Evolutionary conservation across 1,140 invertebrate genomes (phyloP).

Genomic region (Zaprionus capensis): DNA sequence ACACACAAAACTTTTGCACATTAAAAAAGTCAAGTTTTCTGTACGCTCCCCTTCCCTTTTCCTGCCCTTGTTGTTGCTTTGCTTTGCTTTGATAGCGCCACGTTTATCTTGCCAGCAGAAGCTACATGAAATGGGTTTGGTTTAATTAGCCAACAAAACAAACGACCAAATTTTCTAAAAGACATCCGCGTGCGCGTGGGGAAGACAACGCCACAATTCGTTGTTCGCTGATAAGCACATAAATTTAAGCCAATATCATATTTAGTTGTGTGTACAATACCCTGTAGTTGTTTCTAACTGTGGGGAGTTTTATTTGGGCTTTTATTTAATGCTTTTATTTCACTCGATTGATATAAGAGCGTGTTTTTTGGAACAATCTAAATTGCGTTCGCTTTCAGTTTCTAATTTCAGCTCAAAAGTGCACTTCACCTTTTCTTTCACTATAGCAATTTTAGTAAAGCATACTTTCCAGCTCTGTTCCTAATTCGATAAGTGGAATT

Average conservation of each 20-base stretch:
- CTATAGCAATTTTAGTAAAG: neutral
- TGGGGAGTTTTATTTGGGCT: neutral
- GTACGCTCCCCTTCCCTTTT: neutral
- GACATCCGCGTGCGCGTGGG: neutral
- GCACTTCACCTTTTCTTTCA: neutral
- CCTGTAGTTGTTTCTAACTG: neutral
- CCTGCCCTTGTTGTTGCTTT: conserved; percentile 16
- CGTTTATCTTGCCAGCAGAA: conserved; percentile 58
- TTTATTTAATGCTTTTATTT: too few relatives aligned
- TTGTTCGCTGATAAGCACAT: conserved; percentile 41
- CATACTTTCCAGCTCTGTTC: neutral
- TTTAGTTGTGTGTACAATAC: conserved; percentile 28
- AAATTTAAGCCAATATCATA: conserved; percentile 38
- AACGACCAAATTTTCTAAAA: conserved; percentile 54
- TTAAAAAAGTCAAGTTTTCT: conserved; percentile 67
- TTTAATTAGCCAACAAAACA: conserved; percentile 72
- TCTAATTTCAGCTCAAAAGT: neutral
- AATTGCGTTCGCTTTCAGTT: neutral
- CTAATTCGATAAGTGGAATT: neutral
- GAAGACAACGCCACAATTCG: conserved; percentile 36
- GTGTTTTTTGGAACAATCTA: neutral
- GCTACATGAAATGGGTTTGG: conserved; percentile 72
- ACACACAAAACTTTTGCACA: conserved; percentile 61
- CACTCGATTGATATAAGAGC: neutral
- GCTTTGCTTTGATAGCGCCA: conserved; percentile 35